phyloP scores from a whole-genome alignment of 1,140 invertebrate genomes.

The Aphidius ervi region DNA sequence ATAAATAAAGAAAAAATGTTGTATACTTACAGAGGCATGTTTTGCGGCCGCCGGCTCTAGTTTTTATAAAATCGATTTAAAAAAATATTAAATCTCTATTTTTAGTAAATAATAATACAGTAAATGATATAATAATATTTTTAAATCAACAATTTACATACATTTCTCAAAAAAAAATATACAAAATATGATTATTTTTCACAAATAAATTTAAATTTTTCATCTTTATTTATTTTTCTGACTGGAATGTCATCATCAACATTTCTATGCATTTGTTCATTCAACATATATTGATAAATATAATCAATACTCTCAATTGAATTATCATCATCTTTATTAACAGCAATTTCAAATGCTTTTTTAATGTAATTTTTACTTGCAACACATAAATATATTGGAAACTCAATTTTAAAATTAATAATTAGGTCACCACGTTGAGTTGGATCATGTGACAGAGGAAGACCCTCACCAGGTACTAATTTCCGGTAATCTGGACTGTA shows the following conservation, averaged over 20 bases:
- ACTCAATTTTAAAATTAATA: constrained; percentile 56
- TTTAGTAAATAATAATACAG: too few species aligned
- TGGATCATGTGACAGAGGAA: constrained; percentile 56
- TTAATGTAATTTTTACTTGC: constrained; percentile 50
- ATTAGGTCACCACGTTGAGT: constrained; percentile 53
- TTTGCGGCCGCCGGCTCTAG: too few species aligned
- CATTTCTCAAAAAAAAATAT: too few species aligned
- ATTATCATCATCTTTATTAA: constrained; percentile 27
- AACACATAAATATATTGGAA: constrained; percentile 55
- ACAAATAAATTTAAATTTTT: background rate
- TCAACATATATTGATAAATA: background rate
- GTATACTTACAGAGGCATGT: too few species aligned
- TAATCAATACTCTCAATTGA: background rate
- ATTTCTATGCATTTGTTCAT: constrained; percentile 42
- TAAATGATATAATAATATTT: too few species aligned
- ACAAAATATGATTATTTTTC: too few species aligned
- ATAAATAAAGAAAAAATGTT: too few species aligned
- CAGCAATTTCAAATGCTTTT: constrained; percentile 44
- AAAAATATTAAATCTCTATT: too few species aligned
- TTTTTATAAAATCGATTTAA: too few species aligned
- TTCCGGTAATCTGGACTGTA: constrained; percentile 60
- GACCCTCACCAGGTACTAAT: constrained; percentile 59
- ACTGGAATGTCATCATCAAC: constrained; percentile 29
- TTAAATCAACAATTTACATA: too few species aligned
- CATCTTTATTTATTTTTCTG: constrained; percentile 16